Percentiles rank a stretch among this genome's conserved stretches.
Evolutionary conservation across 2,888 invertebrate species (phyloP).

Genomic region (Pseudanteris insignis): DNA sequence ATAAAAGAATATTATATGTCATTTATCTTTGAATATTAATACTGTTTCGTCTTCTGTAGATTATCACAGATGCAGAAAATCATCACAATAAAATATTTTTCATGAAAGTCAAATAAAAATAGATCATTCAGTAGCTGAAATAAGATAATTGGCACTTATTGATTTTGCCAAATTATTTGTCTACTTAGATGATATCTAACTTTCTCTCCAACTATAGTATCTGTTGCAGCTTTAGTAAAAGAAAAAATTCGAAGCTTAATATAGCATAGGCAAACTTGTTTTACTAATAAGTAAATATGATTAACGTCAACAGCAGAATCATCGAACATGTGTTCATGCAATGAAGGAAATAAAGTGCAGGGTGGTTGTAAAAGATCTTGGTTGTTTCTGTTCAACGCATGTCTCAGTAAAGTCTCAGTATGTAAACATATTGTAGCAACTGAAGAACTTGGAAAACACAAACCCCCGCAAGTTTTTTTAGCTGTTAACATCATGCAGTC

Average conservation of each 20-base stretch:
- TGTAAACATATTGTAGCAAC: too few relatives aligned
- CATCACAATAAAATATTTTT: too few relatives aligned
- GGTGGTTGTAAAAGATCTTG: slow-evolving; percentile 14
- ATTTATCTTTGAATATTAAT: too few relatives aligned
- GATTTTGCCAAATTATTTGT: slow-evolving; percentile 9
- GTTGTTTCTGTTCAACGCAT: background rate
- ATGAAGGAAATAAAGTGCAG: slow-evolving; percentile 3
- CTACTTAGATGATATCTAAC: slow-evolving; percentile 6
- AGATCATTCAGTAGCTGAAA: too few relatives aligned
- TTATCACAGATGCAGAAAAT: too few relatives aligned
- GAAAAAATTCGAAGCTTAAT: slow-evolving; percentile 13
- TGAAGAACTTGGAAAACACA: too few relatives aligned
- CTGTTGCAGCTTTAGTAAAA: background rate
- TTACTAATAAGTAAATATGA: slow-evolving; percentile 9
- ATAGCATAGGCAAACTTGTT: slow-evolving; percentile 12
- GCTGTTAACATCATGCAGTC: background rate
- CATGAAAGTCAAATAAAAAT: too few relatives aligned
- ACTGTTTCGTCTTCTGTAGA: too few relatives aligned
- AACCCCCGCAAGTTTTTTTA: background rate
- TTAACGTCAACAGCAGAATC: slow-evolving; percentile 6
- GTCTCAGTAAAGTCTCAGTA: too few relatives aligned
- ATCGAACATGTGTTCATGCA: slow-evolving; percentile 25
- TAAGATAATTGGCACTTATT: too few relatives aligned
- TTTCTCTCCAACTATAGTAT: slow-evolving; percentile 1
- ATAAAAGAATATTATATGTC: too few relatives aligned